phyloP scores from a whole-genome alignment of 2,113 vertebrate genomes.

The Prionailurus viverrinus region DNA sequence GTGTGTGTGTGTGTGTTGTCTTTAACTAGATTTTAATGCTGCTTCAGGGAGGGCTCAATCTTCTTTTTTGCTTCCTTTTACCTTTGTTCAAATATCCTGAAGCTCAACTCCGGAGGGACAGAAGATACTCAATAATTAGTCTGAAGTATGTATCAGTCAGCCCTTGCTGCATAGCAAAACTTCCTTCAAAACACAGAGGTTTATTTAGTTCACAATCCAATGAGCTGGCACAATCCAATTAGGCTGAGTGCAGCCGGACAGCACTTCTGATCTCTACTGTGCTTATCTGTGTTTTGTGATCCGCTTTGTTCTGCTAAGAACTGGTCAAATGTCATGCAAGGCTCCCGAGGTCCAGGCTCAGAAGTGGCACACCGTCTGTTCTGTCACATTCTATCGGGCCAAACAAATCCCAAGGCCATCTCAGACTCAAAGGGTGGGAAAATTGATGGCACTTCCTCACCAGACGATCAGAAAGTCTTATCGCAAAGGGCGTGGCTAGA shows the following conservation, averaged over 20 bases:
- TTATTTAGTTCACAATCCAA: not conserved
- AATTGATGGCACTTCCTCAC: not conserved
- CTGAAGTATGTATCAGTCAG: not conserved
- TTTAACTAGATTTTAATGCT: not conserved
- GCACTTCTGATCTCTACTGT: not conserved
- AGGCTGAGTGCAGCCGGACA: no score
- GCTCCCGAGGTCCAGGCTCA: not conserved
- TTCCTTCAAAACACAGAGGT: not conserved
- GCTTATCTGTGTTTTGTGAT: not conserved
- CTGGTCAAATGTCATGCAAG: accelerated
- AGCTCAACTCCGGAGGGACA: not conserved
- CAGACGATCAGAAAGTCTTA: not conserved
- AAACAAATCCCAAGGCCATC: not conserved
- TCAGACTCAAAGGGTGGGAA: not conserved
- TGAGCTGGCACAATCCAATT: no score
- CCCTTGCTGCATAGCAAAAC: not conserved
- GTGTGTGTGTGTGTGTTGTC: not conserved
- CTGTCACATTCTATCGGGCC: not conserved
- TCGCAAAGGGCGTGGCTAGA: accelerated
- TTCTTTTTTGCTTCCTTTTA: not conserved
- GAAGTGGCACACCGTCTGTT: accelerated
- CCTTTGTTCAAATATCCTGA: not conserved
- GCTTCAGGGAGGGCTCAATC: not conserved
- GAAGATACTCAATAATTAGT: not conserved
- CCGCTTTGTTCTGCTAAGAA: not conserved